Evolutionary conservation across 2,113 vertebrate genomes (phyloP), one percentile per base, ranked within the genome.

Genomic region (Oncorhynchus gorbuscha): DNA sequence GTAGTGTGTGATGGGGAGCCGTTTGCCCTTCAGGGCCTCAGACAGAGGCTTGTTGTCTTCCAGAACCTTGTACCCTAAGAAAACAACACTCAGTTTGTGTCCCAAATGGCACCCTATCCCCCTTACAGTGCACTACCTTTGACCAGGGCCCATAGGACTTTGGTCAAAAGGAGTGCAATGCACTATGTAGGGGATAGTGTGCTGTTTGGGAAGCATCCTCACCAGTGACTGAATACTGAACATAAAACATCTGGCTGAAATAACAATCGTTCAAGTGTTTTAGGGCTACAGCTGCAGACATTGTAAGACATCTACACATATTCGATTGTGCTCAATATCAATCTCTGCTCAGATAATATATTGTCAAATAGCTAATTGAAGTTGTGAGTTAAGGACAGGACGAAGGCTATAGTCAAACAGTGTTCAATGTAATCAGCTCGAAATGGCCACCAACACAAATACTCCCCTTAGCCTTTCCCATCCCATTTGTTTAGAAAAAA

Each of bases 21-120:
- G 64, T 49, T 73, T 78, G 4, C 71, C 76, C 64, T 78, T 71
- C 76, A 78, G 22, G 5, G 71, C 76, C n/a, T 45, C 49, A 69
- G 49, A 20, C 71, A 78, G 30, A 20, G 48, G 70, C 62, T 32
- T 66, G 70, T 77, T 77, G 22, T 78, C 71, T 62, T 78, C 76
- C 71, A 78, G 62, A 3, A 78, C 64, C 5, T 18, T 48, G 32
- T 73, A 78, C 28, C 64, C 71, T 78, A 22, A 24, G 22, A 26
- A 48, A 58, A 68, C 20, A 55, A 20, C 30, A 11, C 55, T 58
- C 55, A 55, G 12, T 55, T 55, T 55, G 14, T 3, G 1, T 16
- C 16, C 49, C 14, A 55, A 55, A 55, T 5, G 49, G 49, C 49
- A 55, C 49, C 49, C 49, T 14, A 51, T 51, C 16, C 49, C 49